phyloP scores from a whole-genome alignment of 2,797 vertebrate genomes.

The Falco cherrug region DNA sequence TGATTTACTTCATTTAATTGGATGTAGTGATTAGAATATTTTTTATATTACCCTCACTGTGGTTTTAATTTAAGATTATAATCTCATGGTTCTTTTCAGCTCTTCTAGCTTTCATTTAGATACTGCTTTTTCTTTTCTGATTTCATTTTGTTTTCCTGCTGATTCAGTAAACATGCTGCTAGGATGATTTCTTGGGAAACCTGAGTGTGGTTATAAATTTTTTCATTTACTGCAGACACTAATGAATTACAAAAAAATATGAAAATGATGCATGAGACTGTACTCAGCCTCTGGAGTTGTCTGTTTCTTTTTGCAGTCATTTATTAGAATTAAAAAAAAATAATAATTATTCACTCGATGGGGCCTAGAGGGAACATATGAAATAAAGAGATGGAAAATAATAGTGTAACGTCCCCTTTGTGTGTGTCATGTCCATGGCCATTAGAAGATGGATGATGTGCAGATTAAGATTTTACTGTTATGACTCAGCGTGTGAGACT shows the following conservation, averaged over 20 bases:
- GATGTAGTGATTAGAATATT: conserved; percentile 63
- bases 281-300: background rate
- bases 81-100: conserved; percentile 31
- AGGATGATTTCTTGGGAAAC: conserved; percentile 18
- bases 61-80: conserved; percentile 68
- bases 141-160: conserved; percentile 53
- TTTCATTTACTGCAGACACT: background rate
- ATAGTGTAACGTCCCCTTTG: background rate
- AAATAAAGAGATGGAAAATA: background rate
- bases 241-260: background rate
- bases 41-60: conserved; percentile 45
- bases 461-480: background rate
- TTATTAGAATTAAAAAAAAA: background rate
- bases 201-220: conserved; percentile 7
- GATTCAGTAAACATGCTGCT: conserved; percentile 47
- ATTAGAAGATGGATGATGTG: background rate
- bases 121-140: conserved; percentile 1
- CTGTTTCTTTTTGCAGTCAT: background rate
- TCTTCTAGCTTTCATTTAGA: conserved; percentile 36
- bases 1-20: conserved; percentile 68
- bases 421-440: background rate
- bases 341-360: background rate
- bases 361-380: background rate
- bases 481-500: background rate
- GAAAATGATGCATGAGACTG: background rate